Base-by-base conservation (phyloP, 2,797 vertebrate species). In the Lutjanus argentimaculatus region DNA sequence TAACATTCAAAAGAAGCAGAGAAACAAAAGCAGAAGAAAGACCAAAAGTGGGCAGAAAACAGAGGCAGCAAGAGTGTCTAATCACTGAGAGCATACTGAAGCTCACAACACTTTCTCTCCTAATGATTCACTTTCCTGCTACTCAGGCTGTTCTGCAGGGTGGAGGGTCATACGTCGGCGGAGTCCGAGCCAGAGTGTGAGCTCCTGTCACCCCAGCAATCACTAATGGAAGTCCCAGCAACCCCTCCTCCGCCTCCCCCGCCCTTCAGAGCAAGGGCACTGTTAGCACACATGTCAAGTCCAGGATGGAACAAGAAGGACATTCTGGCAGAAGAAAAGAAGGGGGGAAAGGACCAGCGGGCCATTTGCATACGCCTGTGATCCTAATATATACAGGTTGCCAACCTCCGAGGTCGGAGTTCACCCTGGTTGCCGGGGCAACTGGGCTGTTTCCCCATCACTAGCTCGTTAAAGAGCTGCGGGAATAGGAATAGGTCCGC, bases 221-320 rank as follows among this genome's bases (percentile, higher is more conserved):
- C 87, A 89, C 88, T 93, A 93, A 93, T 91, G 83, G 88, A 92
- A 87, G 89, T 83, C 78, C 68, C 72, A 67, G 79, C 74, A 70
- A 83, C 79, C 72, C 93, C 83, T 93, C 92, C 94, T 85, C 86
- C 56, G 78, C 92, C 94, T 92, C 93, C 89, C 90, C 92, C 93
- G 93, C 94, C 96, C 96, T 96, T 96, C 96, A 92, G 94, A 96
- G 95, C 96, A 96, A 96, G 95, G 91, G 95, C 93, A 90, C 90
- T 92, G 94, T 92, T 94, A 94, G 95, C 95, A 94, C 92, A 96
- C 88, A 88, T 89, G 93, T 93, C 92, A 91, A 91, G 84, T 88
- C 88, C 74, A 80, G 89, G 90, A 90, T 84, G 85, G 89, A 93
- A 95, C 92, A 94, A 93, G 92, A 93, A 91, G 93, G 92, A 94